Base-by-base conservation (phyloP, 23 tunicate genomes). In the Trididemnum nubilum region DNA sequence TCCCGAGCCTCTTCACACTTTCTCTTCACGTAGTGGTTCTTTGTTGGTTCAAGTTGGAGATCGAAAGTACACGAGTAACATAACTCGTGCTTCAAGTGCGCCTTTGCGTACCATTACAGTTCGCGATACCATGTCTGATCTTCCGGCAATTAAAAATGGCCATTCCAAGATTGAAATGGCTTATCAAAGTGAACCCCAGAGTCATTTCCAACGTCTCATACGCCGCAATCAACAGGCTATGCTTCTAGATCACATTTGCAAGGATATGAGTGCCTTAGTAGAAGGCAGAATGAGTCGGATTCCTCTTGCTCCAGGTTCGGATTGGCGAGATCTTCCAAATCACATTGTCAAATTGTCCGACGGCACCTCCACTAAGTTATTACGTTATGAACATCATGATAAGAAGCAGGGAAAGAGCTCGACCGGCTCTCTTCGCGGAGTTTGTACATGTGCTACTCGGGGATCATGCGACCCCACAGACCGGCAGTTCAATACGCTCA, bases 241-340 rank as follows among this genome's bases (percentile, higher is more conserved):
- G 28, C 61, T 92, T 3, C 58, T 83, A 0, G 97, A 92, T 71
- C 98, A 93, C 63, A 75, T 84, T 28, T 93, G 93, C 63, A 87
- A 93, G 37, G 87, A 83, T 18, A 84, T 93, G 92, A 93, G 93
- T 36, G 86, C 98, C 0, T 50, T 93, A 21, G 87, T 88, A 0
- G 91, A 69, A 21, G 89, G 86, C 9, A 64, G 98, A 0, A 87
- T 87, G 89, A 64, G 28, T n/a, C 72, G 65, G 29, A 93, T 93
- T 54, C 98, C 98, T 0, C 79, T 64, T 15, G 33, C 76, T 4
- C 93, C 98, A 1, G 98, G 98, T 1, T 73, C 93, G 3, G 98
- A 93, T 80, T 93, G 98, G 98, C 50, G 98, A 51, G 93, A 93
- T 80, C 80, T 93, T 1, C 98, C 98, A 9, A 93, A 93, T 80